Evolutionary conservation across 2,797 vertebrate species (phyloP), one percentile per base, ranked within the genome.

Genomic region (Oreochromis grahami): DNA sequence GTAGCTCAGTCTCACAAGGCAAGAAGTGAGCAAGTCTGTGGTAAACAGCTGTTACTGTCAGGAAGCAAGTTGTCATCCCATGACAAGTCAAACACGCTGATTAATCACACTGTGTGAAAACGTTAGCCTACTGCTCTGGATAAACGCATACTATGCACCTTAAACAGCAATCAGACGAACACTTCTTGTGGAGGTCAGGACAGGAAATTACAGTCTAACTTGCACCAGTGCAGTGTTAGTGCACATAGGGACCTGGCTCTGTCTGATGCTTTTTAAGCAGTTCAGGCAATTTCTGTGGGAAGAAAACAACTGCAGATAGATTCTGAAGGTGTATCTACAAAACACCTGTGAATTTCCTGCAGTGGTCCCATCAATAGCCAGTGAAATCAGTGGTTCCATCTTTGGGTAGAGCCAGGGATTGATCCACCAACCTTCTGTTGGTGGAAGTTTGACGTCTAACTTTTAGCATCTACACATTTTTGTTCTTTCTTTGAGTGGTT

Each of bases 1-100:
- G 8, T 53, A 81, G 82, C 65, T 78, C 51, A 48, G 15, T 78
- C 70, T 84, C 84, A 84, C n/a, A 82, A 41, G 56, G 86, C 76
- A 74, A 74, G 43, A 74, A 74, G 68, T 83, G 52, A 5, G 77
- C 8, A 3, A 77, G 70, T 79, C 32, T 81, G 87, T 76, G 90
- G 84, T 83, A 17, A 87, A 79, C 53, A 63, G 76, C 70, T 79
- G 76, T 56, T 77, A 77, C 15, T 58, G 53, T 72, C 43, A 72
- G 68, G 43, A 48, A 29, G 14, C 68, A 74, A 32, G 43, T 19
- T 50, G 15, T 63, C 12, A 19, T 76, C 8, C 9, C 15, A 60
- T 38, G 26, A 50, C 43, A 50, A 50, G 68, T 12, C 26, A 32
- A 48, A 74, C 14, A 50, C 0, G 43, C 68, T 74, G 43, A 74